Conservation (phyloP, 2,888 invertebrate species). For the Danaus chrysippus region DNA sequence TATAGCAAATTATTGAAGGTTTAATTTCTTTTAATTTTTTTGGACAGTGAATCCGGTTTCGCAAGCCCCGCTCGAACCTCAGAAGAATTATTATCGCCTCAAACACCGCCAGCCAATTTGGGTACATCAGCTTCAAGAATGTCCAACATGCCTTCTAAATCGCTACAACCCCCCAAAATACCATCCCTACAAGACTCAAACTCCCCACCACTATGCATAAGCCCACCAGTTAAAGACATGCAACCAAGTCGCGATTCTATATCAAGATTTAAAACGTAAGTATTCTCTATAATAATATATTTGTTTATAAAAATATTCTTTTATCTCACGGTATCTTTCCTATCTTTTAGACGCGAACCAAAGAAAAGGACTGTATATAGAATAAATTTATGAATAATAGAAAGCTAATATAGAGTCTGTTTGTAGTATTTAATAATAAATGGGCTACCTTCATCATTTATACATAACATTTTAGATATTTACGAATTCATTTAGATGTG, state of each 20-base stretch:
- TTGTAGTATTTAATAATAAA: constrained; percentile 21
- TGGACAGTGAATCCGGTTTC: constrained; percentile 65
- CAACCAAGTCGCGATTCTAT: constrained; percentile 65
- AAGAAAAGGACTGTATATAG: constrained; percentile 31
- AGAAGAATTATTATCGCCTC: constrained; percentile 64
- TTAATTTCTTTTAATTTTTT: constrained; percentile 1
- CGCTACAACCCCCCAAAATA: constrained; percentile 41
- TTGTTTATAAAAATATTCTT: constrained; percentile 10
- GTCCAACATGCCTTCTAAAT: constrained; percentile 38
- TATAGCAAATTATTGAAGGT: no score
- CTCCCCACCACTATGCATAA: constrained; percentile 69
- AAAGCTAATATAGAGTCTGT: constrained; percentile 26
- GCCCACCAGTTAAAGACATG: constrained; percentile 61
- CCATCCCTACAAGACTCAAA: constrained; percentile 46
- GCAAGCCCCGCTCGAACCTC: constrained; percentile 68
- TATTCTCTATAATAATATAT: constrained; percentile 22
- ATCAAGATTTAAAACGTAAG: constrained; percentile 73
- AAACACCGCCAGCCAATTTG: constrained; percentile 55
- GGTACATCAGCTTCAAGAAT: constrained; percentile 40
- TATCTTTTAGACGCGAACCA: constrained; percentile 31
- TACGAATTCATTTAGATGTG: constrained; percentile 19
- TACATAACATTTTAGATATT: constrained; percentile 19
- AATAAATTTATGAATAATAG: constrained; percentile 28
- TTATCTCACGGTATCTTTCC: constrained; percentile 28
- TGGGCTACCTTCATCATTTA: constrained; percentile 25